phyloP scores from a whole-genome alignment of 2,113 vertebrate species.

The Rhinichthys klamathensis region DNA sequence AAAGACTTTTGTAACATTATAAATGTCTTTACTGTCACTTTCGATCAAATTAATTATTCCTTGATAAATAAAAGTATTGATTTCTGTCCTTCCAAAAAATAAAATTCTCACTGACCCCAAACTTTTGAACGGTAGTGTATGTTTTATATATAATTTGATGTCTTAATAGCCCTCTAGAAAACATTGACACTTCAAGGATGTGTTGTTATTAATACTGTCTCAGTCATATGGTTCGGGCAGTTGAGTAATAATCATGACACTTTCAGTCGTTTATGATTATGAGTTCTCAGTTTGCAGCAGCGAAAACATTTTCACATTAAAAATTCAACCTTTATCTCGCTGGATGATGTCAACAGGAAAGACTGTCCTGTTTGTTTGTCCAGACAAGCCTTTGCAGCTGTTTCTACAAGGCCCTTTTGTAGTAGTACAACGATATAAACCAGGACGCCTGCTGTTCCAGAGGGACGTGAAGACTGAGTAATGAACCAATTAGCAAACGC shows the following conservation, averaged over 20 bases:
- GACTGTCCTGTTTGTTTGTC: not conserved
- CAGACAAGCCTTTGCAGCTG: not conserved
- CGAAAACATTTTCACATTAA: not conserved
- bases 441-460: not conserved
- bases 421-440: conserved; percentile 10
- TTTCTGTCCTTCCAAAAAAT: no score
- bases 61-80: no score
- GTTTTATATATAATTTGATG: no score
- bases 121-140: no score
- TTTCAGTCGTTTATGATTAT: not conserved
- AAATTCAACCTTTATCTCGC: not conserved
- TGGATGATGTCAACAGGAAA: not conserved
- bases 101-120: no score
- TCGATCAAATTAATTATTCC: no score
- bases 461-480: conserved; percentile 18
- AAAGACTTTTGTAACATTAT: no score
- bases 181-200: not conserved
- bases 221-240: not conserved
- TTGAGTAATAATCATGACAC: not conserved
- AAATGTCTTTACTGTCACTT: no score
- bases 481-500: conserved; percentile 27
- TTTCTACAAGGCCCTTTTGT: conserved; percentile 13
- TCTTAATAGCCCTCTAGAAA: not conserved
- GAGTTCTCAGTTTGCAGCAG: not conserved
- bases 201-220: not conserved